phyloP scores from a whole-genome alignment of 2,888 invertebrate species.

The Copidosoma aretas region DNA sequence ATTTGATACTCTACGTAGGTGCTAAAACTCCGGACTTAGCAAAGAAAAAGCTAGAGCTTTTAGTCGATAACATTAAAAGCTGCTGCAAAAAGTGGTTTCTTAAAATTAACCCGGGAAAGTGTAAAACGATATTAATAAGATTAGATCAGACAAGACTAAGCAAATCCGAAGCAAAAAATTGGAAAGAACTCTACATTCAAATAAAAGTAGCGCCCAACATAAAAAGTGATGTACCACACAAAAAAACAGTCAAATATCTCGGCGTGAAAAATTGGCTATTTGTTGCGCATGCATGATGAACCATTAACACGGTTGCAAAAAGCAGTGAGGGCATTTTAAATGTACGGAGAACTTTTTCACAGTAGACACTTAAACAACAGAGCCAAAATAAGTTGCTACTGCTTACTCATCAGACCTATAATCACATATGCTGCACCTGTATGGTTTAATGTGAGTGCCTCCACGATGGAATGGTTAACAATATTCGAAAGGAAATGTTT shows the following conservation, averaged over 20 bases:
- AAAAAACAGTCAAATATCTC: background rate
- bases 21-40: slow-evolving; percentile 1
- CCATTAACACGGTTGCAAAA: slow-evolving; percentile 10
- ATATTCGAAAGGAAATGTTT: slow-evolving; percentile 41
- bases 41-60: slow-evolving; percentile 7
- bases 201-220: no score
- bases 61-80: slow-evolving; percentile 24
- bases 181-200: background rate
- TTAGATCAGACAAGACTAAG: background rate
- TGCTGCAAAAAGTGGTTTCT: slow-evolving; percentile 37
- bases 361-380: slow-evolving; percentile 18
- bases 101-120: slow-evolving; percentile 33
- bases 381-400: slow-evolving; percentile 41
- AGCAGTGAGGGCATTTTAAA: slow-evolving; percentile 37
- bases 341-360: slow-evolving; percentile 33
- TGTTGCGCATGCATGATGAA: slow-evolving; percentile 6
- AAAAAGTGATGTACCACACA: background rate
- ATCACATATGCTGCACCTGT: slow-evolving; percentile 5
- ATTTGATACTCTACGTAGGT: background rate
- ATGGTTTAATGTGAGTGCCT: slow-evolving; percentile 38
- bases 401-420: slow-evolving; percentile 40
- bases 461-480: slow-evolving; percentile 38
- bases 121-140: slow-evolving; percentile 29
- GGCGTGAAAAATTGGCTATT: background rate
- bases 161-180: background rate